Percentiles rank a stretch among this genome's conserved stretches.
Evolutionary conservation across 1,140 invertebrate species (phyloP).

Genomic region (Euura saliciscinereae): DNA sequence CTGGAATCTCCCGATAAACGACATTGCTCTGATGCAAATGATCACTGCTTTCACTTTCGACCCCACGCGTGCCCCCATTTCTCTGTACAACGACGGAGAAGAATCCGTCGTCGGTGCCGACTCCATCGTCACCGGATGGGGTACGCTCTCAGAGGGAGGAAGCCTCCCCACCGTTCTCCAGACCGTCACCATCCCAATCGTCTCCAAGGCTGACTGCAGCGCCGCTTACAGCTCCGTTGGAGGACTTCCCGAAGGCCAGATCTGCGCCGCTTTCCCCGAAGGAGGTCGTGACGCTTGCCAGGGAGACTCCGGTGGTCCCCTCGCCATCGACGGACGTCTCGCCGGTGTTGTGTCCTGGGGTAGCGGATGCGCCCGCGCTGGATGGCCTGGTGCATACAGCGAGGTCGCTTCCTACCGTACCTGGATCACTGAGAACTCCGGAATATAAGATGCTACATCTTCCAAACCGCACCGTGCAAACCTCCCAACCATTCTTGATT

Average conservation of each 20-base stretch:
- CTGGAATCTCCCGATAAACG: slow-evolving; percentile 18
- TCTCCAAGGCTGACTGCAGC: slow-evolving; percentile 33
- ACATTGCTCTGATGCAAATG: slow-evolving; percentile 27
- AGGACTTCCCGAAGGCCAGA: slow-evolving; percentile 38
- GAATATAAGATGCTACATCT: background rate
- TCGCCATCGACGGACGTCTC: slow-evolving; percentile 40
- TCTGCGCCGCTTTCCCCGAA: slow-evolving; percentile 57
- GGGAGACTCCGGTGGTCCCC: slow-evolving; percentile 55
- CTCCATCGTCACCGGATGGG: slow-evolving; percentile 54
- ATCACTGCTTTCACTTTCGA: slow-evolving; percentile 24
- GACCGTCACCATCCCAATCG: slow-evolving; percentile 35
- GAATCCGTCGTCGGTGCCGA: slow-evolving; percentile 30
- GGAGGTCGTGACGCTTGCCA: slow-evolving; percentile 62
- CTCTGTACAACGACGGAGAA: slow-evolving; percentile 16
- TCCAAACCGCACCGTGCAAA: too few species aligned
- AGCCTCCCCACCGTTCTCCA: slow-evolving; percentile 21
- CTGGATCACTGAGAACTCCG: slow-evolving; percentile 47
- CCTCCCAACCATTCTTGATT: too few species aligned
- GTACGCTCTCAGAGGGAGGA: slow-evolving; percentile 19
- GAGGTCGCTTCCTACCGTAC: slow-evolving; percentile 51
- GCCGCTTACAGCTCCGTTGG: slow-evolving; percentile 23
- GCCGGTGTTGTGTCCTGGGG: slow-evolving; percentile 66
- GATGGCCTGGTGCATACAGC: slow-evolving; percentile 62
- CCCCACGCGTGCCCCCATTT: slow-evolving; percentile 21
- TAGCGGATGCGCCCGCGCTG: slow-evolving; percentile 59